Base-by-base conservation (phyloP, 1,140 invertebrate species). In the Ephestia elutella region DNA sequence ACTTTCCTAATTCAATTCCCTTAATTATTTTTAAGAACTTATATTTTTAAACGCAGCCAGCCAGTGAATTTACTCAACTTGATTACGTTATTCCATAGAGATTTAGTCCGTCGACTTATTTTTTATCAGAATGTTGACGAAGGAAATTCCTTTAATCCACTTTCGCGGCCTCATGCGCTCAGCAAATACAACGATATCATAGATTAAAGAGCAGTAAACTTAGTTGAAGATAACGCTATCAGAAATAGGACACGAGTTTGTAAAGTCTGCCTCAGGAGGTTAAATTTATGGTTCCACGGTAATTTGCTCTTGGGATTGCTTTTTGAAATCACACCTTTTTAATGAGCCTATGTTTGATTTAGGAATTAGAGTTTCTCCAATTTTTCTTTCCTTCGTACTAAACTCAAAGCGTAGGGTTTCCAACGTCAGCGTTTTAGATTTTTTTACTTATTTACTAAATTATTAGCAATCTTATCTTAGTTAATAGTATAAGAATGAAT, bases 141-240 rank as follows among this genome's bases (percentile, higher is more conserved):
- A 66, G 38, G 60, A 63, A 71, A 75, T 67, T 62, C 60, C 59
- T 62, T 68, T 54, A 65, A 75, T 68, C 54, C 62, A 49, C 67
- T 19, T 32, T 61, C 53, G 70, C 63, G 79, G 75, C 73, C 72
- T 11, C 71, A 78, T 79, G 30, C 62, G 54, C 49, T 60, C 59
- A 70, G 68, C 62, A 82, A 84, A 84, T 78, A 82, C 68, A 68
- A 50, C 53, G 44, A 65, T 79, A 79, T 82, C 76, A 75, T 28
- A 84, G 79, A 84, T 84, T 80, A 80, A 9, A 69, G 56, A 70
- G 78, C 76, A 71, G 70, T 82, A 76, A 77, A 79, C 71, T 68
- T 50, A 35, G 32, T 35, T 53, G 20, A 57, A 73, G 76, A 80
- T 82, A 80, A 75, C 55, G 54, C 30, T 70, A 78, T 73, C 68